These are phyloP conservation scores for Sarcophaga bullata DNA, from an alignment of 1,140 invertebrate genomes.

Conservation along the genomic window DNA sequence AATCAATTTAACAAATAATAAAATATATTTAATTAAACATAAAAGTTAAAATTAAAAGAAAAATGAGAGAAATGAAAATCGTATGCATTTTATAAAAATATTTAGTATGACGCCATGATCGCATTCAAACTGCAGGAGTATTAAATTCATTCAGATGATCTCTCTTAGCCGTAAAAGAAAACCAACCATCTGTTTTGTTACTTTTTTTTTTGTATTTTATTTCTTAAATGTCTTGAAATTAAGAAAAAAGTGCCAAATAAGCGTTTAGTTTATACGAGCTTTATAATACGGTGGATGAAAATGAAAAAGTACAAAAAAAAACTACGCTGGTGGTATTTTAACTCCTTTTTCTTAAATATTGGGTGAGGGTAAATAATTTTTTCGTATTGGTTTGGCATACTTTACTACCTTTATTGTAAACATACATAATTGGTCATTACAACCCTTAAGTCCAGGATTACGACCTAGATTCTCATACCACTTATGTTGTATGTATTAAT, in stretches of 20 bases:
- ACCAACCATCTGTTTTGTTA: constrained; percentile 4
- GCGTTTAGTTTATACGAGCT: neutral
- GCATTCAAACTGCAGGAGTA: constrained; percentile 16
- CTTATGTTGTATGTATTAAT: too few species aligned
- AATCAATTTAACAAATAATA: constrained; percentile 37
- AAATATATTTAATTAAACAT: constrained; percentile 35
- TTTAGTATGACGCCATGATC: constrained; percentile 34
- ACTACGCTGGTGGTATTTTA: constrained; percentile 41
- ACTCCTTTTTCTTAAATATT: constrained; percentile 34
- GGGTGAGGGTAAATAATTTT: neutral
- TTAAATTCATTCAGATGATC: neutral
- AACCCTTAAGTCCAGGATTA: too few species aligned
- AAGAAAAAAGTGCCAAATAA: constrained; percentile 31
- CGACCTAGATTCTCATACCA: too few species aligned
- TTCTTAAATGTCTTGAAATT: neutral
- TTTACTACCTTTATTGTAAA: too few species aligned
- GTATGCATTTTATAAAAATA: neutral
- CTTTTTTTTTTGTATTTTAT: neutral
- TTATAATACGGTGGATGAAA: neutral
- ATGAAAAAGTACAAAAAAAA: constrained; percentile 13
- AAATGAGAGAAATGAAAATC: neutral
- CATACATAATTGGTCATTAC: too few species aligned
- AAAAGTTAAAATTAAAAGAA: constrained; percentile 7
- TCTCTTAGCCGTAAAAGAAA: neutral
- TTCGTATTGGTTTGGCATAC: too few species aligned